phyloP scores from a whole-genome alignment of 2,888 invertebrate genomes.

The Drosophila nigricruria region DNA sequence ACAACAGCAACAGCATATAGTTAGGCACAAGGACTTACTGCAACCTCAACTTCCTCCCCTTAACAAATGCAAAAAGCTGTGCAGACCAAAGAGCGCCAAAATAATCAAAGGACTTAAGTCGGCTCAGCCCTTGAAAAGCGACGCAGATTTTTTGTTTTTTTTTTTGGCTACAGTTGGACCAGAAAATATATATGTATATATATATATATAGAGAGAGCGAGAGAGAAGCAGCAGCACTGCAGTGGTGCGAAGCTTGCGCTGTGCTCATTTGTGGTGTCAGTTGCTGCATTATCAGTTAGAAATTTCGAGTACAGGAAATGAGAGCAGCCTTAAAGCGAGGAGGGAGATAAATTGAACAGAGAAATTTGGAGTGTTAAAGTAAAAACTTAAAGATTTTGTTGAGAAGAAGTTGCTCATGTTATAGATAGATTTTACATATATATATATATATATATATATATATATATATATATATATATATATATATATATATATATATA shows the following conservation, averaged over 20 bases:
- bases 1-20: conserved; percentile 48
- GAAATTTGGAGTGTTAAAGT: neutral
- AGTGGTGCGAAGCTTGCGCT: neutral
- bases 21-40: conserved; percentile 36
- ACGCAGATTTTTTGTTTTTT: conserved; percentile 48
- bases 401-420: no score
- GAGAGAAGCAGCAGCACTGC: conserved; percentile 2
- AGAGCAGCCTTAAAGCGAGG: neutral
- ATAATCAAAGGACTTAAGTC: conserved; percentile 79
- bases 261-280: conserved; percentile 6
- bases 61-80: conserved; percentile 36
- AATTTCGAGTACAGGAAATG: conserved; percentile 3
- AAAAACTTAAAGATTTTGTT: neutral
- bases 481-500: no score
- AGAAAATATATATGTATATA: neutral
- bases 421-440: no score
- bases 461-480: no score
- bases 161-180: neutral
- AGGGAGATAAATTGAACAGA: neutral
- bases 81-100: conserved; percentile 67
- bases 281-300: conserved; percentile 13
- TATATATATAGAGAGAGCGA: neutral
- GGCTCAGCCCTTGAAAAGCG: conserved; percentile 55
- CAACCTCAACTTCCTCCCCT: conserved; percentile 18
- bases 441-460: no score